Evolutionary conservation across 1,140 invertebrate species (phyloP).

Genomic region (Conus ventricosus): DNA sequence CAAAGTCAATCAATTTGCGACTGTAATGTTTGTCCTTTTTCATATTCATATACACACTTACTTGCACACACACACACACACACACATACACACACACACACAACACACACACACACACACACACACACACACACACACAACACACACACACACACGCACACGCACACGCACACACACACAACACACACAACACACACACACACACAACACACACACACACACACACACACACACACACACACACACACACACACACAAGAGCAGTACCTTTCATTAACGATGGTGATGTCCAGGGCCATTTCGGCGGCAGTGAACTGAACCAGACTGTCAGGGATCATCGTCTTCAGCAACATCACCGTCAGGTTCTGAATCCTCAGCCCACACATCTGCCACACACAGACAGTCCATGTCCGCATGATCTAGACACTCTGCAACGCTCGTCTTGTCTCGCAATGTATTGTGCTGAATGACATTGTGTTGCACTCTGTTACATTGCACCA

Average conservation of each 20-base stretch:
- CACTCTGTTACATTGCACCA: too few relatives aligned
- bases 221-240: neutral
- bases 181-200: neutral
- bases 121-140: conserved; percentile 8
- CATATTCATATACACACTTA: too few relatives aligned
- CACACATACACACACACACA: neutral
- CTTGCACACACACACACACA: too few relatives aligned
- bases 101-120: conserved; percentile 6
- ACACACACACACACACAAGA: conserved; percentile 7
- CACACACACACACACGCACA: conserved; percentile 7
- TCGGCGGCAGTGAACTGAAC: conserved; percentile 85
- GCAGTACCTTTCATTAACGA: conserved; percentile 81
- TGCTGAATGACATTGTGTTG: too few relatives aligned
- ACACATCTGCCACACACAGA: conserved; percentile 59
- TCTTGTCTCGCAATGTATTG: neutral
- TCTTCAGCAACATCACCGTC: conserved; percentile 83
- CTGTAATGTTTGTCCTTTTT: too few relatives aligned
- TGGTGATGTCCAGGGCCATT: conserved; percentile 85
- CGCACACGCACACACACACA: neutral
- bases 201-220: neutral
- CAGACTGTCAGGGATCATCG: conserved; percentile 82
- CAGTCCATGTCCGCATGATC: neutral
- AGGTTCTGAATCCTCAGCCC: conserved; percentile 86
- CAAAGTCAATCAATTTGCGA: too few relatives aligned
- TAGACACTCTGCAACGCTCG: neutral